Percentiles rank a stretch among this genome's conserved stretches.
Evolutionary conservation across 2,888 invertebrate species (phyloP).

Genomic region (Anorthoa munda): DNA sequence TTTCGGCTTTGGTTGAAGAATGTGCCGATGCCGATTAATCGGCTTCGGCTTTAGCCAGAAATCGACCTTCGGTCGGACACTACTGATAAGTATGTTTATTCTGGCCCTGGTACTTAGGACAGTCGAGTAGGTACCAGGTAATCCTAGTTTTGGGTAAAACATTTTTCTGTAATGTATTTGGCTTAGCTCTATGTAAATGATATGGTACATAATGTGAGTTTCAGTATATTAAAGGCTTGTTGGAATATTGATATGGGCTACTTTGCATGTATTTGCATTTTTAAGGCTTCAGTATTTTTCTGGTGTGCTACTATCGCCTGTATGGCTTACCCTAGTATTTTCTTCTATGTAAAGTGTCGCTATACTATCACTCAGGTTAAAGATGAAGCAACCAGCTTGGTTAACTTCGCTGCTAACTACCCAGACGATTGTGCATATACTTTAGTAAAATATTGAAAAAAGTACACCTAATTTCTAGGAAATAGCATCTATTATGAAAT

Average conservation of each 20-base stretch:
- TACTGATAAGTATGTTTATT: constrained; percentile 70
- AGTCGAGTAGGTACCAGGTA: constrained; percentile 61
- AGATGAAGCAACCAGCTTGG: no score
- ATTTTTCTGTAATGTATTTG: constrained; percentile 51
- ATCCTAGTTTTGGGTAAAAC: constrained; percentile 66
- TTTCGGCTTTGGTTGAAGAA: no score
- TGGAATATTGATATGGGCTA: constrained; percentile 31
- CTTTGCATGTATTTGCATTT: constrained; percentile 29
- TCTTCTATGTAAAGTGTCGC: not conserved
- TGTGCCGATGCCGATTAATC: no score
- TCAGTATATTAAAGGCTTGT: constrained; percentile 28
- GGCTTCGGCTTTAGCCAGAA: no score
- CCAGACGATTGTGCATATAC: not conserved
- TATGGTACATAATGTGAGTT: constrained; percentile 39
- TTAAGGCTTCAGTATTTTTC: not conserved
- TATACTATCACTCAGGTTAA: no score
- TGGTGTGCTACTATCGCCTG: not conserved
- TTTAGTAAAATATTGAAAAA: not conserved
- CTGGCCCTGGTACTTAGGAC: constrained; percentile 61
- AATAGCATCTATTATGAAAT: constrained; percentile 1
- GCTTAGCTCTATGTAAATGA: constrained; percentile 44
- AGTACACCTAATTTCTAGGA: constrained; percentile 1
- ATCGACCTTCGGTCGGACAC: no score
- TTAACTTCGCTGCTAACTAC: not conserved
- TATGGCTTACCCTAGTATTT: not conserved